Evolutionary conservation across 2,888 invertebrate genomes (phyloP).

Genomic region (Ectemnius cavifrons): DNA sequence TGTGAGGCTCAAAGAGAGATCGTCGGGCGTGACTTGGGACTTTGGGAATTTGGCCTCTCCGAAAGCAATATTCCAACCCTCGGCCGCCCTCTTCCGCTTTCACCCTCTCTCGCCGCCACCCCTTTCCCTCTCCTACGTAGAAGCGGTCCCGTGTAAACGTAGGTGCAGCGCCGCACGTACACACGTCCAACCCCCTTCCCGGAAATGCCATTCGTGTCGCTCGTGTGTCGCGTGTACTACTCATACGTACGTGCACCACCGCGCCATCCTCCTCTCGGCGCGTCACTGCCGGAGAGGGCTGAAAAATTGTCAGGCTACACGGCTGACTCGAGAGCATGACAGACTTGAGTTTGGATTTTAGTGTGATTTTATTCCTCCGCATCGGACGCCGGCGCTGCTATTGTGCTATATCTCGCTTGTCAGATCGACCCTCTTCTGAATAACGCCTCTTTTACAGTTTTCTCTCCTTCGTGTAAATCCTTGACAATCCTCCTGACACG

Average conservation of each 20-base stretch:
- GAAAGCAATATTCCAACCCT: slow-evolving; percentile 50
- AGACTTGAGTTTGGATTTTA: no score
- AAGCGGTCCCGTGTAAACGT: slow-evolving; percentile 4
- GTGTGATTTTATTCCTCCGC: no score
- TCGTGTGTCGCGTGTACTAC: not conserved
- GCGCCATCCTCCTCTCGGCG: not conserved
- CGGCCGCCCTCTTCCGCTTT: not conserved
- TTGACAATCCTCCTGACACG: no score
- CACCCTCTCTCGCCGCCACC: no score
- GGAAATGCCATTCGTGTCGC: slow-evolving; percentile 15
- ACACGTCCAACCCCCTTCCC: slow-evolving; percentile 17
- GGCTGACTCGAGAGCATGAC: no score
- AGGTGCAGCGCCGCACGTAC: slow-evolving; percentile 14
- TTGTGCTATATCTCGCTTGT: no score
- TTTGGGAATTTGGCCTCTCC: slow-evolving; percentile 45
- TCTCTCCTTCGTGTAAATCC: no score
- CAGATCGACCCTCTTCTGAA: no score
- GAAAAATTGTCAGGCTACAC: not conserved
- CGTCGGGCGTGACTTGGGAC: slow-evolving; percentile 45
- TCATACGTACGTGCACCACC: slow-evolving; percentile 11
- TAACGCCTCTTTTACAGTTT: no score
- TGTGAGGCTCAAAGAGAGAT: slow-evolving; percentile 32
- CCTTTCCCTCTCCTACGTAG: not conserved
- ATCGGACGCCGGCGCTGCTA: no score
- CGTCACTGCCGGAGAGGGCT: not conserved